Conservation (phyloP, 1,140 invertebrate species). For the Mizuhopecten yessoensis region DNA sequence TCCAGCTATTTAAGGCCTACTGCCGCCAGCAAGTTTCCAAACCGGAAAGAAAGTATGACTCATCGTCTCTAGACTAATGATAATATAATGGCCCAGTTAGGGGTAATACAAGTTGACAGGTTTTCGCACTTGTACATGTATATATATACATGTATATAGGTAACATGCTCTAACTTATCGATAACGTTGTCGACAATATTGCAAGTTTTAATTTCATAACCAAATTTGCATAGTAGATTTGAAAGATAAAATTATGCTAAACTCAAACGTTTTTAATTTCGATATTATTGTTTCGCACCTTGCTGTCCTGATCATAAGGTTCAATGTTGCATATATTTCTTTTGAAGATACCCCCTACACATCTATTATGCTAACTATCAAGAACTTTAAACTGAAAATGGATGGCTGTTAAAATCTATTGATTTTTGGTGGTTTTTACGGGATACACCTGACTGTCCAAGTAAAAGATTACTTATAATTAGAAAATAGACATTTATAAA, state of each 20-base stretch:
- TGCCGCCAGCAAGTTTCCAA: conserved; percentile 20
- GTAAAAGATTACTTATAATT: not conserved
- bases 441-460: not conserved
- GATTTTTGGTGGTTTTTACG: not conserved
- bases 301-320: not conserved
- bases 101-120: conserved; percentile 24
- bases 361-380: not conserved
- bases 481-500: not conserved
- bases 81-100: conserved; percentile 38
- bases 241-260: not conserved
- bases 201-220: too few relatives aligned
- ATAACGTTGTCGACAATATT: not conserved
- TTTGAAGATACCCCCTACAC: not conserved
- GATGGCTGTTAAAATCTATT: too few relatives aligned
- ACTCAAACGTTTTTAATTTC: not conserved
- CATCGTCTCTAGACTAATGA: not conserved
- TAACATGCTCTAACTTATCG: not conserved
- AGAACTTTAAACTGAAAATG: too few relatives aligned
- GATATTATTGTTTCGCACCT: not conserved
- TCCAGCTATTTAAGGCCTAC: conserved; percentile 11
- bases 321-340: not conserved
- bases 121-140: conserved; percentile 2
- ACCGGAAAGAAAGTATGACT: conserved; percentile 33
- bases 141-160: not conserved
- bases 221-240: not conserved